phyloP scores from a whole-genome alignment of 2,113 vertebrate species.

The Ramphastos sulfuratus region DNA sequence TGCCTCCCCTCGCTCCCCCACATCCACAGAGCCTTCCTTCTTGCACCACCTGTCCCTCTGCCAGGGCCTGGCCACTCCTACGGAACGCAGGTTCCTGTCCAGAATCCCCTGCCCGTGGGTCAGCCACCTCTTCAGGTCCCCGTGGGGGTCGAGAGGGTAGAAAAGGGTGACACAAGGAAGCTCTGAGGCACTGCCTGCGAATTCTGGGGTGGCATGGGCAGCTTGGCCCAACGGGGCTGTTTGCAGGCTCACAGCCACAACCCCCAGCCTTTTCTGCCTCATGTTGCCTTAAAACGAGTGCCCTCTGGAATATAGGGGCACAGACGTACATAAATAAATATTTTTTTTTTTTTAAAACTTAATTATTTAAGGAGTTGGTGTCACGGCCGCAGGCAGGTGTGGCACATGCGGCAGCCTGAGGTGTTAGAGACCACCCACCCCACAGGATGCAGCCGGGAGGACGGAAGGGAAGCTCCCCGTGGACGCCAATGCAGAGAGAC shows the following conservation, averaged over 20 bases:
- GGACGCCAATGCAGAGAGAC: too few species aligned
- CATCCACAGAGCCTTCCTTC: background rate
- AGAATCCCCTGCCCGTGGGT: too few species aligned
- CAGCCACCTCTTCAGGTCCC: too few species aligned
- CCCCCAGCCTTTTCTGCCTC: background rate
- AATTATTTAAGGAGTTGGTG: background rate
- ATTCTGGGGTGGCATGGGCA: rapidly evolving
- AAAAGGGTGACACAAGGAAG: rapidly evolving
- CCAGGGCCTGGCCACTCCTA: background rate
- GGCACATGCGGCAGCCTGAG: rapidly evolving
- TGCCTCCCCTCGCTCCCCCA: rapidly evolving
- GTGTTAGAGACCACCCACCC: too few species aligned
- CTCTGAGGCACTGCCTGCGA: background rate
- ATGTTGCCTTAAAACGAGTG: background rate
- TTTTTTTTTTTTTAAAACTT: background rate
- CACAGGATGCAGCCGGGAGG: background rate
- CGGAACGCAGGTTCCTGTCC: too few species aligned
- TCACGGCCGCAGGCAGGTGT: too few species aligned
- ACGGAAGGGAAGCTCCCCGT: too few species aligned
- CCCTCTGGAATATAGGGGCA: background rate
- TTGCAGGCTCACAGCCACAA: rapidly evolving
- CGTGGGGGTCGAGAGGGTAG: rapidly evolving
- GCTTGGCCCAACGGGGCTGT: background rate
- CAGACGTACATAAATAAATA: background rate
- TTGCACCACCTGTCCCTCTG: rapidly evolving